phyloP scores from a whole-genome alignment of 23 tunicate genomes.

The Ascidia mentula region DNA sequence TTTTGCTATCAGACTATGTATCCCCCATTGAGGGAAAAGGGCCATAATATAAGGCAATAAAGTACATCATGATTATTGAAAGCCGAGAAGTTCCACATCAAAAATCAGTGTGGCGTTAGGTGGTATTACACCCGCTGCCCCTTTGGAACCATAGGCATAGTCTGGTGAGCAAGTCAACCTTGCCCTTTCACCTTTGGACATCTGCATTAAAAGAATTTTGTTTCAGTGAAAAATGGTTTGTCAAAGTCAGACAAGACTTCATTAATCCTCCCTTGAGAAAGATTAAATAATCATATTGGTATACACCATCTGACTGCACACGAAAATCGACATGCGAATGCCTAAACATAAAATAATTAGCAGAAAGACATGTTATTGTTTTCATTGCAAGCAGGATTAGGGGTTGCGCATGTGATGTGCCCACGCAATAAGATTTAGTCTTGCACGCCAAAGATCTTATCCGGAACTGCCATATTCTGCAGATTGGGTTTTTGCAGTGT shows the following conservation, averaged over 20 bases:
- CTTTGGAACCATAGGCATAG: slow-evolving; percentile 58
- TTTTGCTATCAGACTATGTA: neutral
- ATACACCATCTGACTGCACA: neutral
- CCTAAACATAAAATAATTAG: too few species aligned
- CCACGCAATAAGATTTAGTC: too few species aligned
- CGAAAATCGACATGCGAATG: too few species aligned
- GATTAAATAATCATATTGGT: neutral
- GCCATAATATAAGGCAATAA: neutral
- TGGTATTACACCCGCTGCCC: slow-evolving; percentile 61
- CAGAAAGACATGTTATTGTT: too few species aligned
- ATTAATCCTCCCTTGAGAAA: too few species aligned
- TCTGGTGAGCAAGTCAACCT: slow-evolving; percentile 55
- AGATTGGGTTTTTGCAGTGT: too few species aligned
- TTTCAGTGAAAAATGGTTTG: neutral
- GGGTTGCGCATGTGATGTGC: too few species aligned
- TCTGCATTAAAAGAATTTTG: slow-evolving; percentile 34
- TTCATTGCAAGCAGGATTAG: too few species aligned
- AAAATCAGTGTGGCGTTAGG: slow-evolving; percentile 68
- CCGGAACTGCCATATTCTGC: too few species aligned
- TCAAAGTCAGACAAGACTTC: neutral
- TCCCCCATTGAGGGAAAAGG: neutral
- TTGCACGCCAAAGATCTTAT: too few species aligned
- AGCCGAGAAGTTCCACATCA: slow-evolving; percentile 51
- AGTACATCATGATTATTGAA: neutral
- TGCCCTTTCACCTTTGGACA: slow-evolving; percentile 51